A percentile compares a stretch with the other conserved stretches of the same genome.
Evolutionary conservation across 2,888 invertebrate genomes (phyloP).

Genomic region (Coleophora deauratella): DNA sequence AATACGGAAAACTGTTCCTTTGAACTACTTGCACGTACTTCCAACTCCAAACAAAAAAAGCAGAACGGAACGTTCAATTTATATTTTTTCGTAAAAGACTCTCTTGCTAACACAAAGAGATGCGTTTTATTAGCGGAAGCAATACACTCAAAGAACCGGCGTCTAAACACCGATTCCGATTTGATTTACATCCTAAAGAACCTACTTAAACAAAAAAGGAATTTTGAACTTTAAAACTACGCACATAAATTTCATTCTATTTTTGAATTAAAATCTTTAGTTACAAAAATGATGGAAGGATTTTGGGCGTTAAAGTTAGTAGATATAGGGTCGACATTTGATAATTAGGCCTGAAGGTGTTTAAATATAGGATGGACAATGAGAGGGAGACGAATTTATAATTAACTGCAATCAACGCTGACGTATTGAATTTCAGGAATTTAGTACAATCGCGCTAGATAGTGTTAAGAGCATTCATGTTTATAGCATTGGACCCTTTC

Average conservation of each 20-base stretch:
- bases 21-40: too few relatives aligned
- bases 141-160: conserved; percentile 51
- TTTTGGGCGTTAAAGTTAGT: conserved; percentile 6
- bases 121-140: conserved; percentile 63
- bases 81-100: too few relatives aligned
- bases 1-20: too few relatives aligned
- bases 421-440: conserved; percentile 70
- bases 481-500: background rate
- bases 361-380: conserved; percentile 61
- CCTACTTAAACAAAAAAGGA: conserved; percentile 21
- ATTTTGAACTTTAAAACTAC: conserved; percentile 9
- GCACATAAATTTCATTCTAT: conserved; percentile 5
- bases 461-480: conserved; percentile 5
- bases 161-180: conserved; percentile 58
- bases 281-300: background rate
- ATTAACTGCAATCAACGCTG: conserved; percentile 74
- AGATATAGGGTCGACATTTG: conserved; percentile 6
- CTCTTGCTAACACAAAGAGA: conserved; percentile 31
- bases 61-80: too few relatives aligned
- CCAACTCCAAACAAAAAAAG: too few relatives aligned
- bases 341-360: conserved; percentile 1
- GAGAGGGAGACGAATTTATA: conserved; percentile 69
- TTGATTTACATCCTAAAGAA: conserved; percentile 38
- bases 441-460: conserved; percentile 39
- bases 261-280: background rate